Evolutionary conservation across 2,113 vertebrate species (phyloP).

Genomic region (Pithys albifrons): DNA sequence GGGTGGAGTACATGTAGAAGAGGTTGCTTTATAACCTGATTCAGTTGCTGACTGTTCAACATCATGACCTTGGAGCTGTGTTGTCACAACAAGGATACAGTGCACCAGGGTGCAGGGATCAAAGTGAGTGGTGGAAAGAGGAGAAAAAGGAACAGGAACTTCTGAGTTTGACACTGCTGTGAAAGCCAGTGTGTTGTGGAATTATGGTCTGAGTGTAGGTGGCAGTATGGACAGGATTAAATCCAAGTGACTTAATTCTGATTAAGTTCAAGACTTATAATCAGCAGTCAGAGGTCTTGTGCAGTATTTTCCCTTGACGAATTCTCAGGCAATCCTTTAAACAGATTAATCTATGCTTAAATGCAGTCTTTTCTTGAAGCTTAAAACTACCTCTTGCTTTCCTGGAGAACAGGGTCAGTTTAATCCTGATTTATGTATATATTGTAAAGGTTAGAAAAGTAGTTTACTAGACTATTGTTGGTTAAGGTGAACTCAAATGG

Average conservation of each 20-base stretch:
- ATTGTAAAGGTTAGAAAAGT: neutral
- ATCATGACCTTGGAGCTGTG: neutral
- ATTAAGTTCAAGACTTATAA: neutral
- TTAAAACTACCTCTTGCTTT: neutral
- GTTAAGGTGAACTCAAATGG: neutral
- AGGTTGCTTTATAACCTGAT: neutral
- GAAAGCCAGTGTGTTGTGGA: neutral
- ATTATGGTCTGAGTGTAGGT: neutral
- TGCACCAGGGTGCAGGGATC: neutral
- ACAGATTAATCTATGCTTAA: neutral
- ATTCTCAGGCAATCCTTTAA: neutral
- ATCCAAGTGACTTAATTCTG: neutral
- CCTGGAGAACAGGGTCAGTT: neutral
- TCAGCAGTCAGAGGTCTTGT: neutral
- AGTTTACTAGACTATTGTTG: neutral
- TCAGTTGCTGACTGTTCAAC: neutral
- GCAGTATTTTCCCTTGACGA: neutral
- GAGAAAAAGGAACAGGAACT: neutral
- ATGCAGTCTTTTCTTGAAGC: neutral
- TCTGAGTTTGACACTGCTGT: neutral
- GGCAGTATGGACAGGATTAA: neutral
- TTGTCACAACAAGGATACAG: neutral
- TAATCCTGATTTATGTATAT: neutral
- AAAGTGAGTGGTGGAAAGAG: neutral
- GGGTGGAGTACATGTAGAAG: neutral